Conservation (phyloP, 2,888 invertebrate genomes). For the Neoascia interrupta region DNA sequence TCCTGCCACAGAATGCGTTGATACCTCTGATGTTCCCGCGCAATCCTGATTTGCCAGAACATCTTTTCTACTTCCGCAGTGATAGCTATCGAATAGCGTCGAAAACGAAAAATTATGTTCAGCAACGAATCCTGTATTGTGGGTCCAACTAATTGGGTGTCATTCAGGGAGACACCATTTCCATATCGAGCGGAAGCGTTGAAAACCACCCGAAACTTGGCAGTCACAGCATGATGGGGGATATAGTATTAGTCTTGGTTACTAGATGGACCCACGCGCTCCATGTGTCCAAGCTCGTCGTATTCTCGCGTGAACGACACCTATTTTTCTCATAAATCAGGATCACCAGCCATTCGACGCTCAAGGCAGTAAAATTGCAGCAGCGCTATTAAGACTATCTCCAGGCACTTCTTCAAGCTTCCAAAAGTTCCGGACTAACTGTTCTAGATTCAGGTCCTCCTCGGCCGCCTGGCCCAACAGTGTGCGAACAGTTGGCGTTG, state of each 20-base stretch:
- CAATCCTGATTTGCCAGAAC: conserved; percentile 26
- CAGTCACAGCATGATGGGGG: neutral
- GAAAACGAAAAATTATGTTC: conserved; percentile 25
- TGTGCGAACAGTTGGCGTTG: neutral
- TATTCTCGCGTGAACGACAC: neutral
- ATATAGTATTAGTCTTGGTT: neutral
- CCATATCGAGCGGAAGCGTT: conserved; percentile 24
- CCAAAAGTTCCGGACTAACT: conserved; percentile 40
- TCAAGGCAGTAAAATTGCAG: neutral
- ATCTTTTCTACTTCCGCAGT: conserved; percentile 44
- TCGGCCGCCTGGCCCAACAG: neutral
- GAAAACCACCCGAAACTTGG: neutral
- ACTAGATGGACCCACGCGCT: neutral
- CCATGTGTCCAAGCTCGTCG: neutral
- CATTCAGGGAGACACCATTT: conserved; percentile 38
- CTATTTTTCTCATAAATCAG: neutral
- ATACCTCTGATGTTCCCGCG: neutral
- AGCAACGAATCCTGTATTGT: conserved; percentile 29
- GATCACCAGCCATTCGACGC: neutral
- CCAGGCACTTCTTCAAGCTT: too few species aligned
- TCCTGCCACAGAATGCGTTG: conserved; percentile 32
- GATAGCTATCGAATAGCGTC: conserved; percentile 17
- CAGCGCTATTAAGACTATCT: neutral
- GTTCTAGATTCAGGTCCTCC: conserved; percentile 12
- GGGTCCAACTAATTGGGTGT: conserved; percentile 8